Percentiles rank a stretch among this genome's conserved stretches.
Conservation (phyloP, 2,797 vertebrate species). For the Acanthornis magna region DNA sequence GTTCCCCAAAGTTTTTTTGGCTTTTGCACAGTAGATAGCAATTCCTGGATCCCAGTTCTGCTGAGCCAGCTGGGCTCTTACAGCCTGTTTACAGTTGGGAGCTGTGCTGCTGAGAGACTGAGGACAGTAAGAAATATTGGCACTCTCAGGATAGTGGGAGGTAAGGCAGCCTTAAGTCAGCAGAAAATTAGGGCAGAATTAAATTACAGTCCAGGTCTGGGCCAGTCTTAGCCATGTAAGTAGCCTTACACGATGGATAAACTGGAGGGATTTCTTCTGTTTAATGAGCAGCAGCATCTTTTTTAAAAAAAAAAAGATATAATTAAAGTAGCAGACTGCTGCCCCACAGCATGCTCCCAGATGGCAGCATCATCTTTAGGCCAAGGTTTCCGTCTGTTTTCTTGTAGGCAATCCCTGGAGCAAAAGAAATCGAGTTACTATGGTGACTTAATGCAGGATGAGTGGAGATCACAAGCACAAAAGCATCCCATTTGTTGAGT, state of each 20-base stretch:
- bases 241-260: slow-evolving; percentile 40
- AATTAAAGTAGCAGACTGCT: slow-evolving; percentile 17
- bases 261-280: slow-evolving; percentile 13
- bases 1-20: slow-evolving; percentile 11
- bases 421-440: not conserved
- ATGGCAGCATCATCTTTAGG: slow-evolving; percentile 6
- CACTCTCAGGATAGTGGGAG: not conserved
- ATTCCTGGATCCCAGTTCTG: slow-evolving; percentile 32
- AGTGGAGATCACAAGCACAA: not conserved
- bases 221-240: slow-evolving; percentile 30
- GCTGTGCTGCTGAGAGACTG: slow-evolving; percentile 30
- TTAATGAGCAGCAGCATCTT: not conserved
- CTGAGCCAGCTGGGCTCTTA: slow-evolving; percentile 52
- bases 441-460: not conserved
- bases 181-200: slow-evolving; percentile 39
- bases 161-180: not conserved
- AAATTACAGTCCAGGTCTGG: not conserved
- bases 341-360: not conserved
- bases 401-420: not conserved
- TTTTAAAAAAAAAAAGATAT: not conserved
- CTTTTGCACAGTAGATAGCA: slow-evolving; percentile 23
- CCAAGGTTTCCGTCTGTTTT: not conserved
- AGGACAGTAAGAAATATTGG: slow-evolving; percentile 39
- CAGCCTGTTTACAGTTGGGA: slow-evolving; percentile 28
- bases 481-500: not conserved